Base-by-base conservation (phyloP, 2,113 vertebrate genomes). In the Melanerpes aurifrons region DNA sequence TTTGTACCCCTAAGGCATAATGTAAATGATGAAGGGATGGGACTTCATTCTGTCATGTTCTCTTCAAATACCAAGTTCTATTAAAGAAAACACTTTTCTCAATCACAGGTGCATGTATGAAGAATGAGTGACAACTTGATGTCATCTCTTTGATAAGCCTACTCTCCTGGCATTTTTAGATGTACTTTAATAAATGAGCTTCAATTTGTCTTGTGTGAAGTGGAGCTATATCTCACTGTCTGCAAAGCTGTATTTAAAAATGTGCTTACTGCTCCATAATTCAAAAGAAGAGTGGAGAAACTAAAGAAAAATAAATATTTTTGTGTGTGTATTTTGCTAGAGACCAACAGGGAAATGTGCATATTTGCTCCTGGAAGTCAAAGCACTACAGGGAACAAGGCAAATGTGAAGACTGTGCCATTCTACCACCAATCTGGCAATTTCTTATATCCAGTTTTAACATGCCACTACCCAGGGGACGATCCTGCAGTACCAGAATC, bases 51-150 rank as follows among this genome's bases (percentile, higher is more conserved):
- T 97, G 93, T 97, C 95, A 90, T 97, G 95, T 94, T 96, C 96
- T 96, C 95, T 97, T 98, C 91, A 97, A 97, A 98, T 97, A 97
- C 95, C 97, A 97, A 96, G 83, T 96, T 97, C 93, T 97, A 96
- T 97, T 98, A 98, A 98, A 97, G 96, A 97, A 97, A 98, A 96
- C 92, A 97, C 96, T 97, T 97, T 96, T 95, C 92, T 96, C 96
- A 92, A 96, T 97, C 97, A 97, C 96, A 97, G 95, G 94, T 97
- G 92, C 68, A 7, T 91, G 74, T 80, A 92, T 22, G 26, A 94
- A 83, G 92, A 66, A 63, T 96, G 96, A 98, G 81, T 98, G 97
- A 97, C 97, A 97, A 89, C 96, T 95, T 92, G 92, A 93, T 97
- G 97, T 97, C 95, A 96, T 97, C 85, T 96, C 96, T 98, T 97